Base-by-base conservation (phyloP, 2,113 vertebrate genomes). In the Halichoeres trimaculatus region DNA sequence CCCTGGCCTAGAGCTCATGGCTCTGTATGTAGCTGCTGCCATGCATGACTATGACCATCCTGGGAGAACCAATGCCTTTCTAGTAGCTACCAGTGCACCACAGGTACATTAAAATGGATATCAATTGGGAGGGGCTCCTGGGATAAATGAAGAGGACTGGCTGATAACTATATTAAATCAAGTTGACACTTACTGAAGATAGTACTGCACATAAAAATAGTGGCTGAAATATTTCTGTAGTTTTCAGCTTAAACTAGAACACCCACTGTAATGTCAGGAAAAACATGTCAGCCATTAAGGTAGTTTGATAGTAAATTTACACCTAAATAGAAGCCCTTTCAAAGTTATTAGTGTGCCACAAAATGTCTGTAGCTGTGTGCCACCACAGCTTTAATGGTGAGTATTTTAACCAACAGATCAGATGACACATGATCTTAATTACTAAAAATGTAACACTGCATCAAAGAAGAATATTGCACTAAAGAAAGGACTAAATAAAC, bases 21-120 rank as follows among this genome's bases (percentile, higher is more conserved):
- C 98, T 0, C 88, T 99, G 8, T 99, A 99, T 16, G 98, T 99
- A 13, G 98, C 98, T 1, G 97, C 98, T 10, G 98, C 98, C 85
- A 99, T 99, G 98, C 98, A 99, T 4, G 98, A 99, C 54, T 99
- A 98, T 4, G 98, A 99, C 85, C 98, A 99, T 67, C 98, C 98
- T 0, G 98, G 98, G 41, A 94, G 97, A 86, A 99, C 98, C 64
- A 99, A 99, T 2, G 98, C 98, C 48, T 99, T 99, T 87, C 89
- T 99, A 61, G 98, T 99, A 36, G 97, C 98, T 45, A 99, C 98
- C 0, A 97, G 97, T 56, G 97, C 98, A 69, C 97, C 98, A 38
- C 97, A 99, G 92, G 92, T 93, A 85, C 78, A 45, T 43, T n/a
- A 35, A 58, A 11, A 16, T 1, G 50, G 48, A 1, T 19, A 16